A percentile compares a stretch with the other conserved stretches of the same genome.
Conservation (phyloP, 2,888 invertebrate species). For the Neoaliturus tenellus region DNA sequence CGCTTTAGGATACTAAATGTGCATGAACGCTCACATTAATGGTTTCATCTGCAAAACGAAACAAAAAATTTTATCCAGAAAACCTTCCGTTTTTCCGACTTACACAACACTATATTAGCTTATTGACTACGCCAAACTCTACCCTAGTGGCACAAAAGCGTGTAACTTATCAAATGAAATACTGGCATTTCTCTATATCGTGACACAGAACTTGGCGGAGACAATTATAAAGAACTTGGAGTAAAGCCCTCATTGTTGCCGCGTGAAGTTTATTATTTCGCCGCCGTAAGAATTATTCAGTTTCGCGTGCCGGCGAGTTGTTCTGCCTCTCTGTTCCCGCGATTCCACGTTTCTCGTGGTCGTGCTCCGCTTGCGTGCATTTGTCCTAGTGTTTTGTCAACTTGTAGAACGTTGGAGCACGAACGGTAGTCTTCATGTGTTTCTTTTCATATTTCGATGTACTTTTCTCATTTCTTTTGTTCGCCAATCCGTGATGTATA, state of each 20-base stretch:
- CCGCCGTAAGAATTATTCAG: conserved; percentile 20
- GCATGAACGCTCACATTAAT: too few relatives aligned
- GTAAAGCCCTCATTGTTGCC: background rate
- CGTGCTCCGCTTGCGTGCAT: background rate
- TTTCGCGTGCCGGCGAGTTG: conserved; percentile 9
- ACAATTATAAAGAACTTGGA: background rate
- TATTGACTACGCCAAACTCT: background rate
- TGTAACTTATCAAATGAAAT: conserved; percentile 11
- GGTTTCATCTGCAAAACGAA: too few relatives aligned
- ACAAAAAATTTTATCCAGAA: too few relatives aligned
- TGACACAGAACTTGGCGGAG: background rate
- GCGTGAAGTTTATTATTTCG: conserved; percentile 17
- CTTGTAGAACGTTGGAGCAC: background rate
- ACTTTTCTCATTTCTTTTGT: too few relatives aligned
- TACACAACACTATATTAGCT: background rate
- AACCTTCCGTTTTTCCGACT: too few relatives aligned
- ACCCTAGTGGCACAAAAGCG: background rate
- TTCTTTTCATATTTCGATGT: background rate
- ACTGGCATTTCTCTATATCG: conserved; percentile 11
- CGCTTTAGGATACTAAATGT: too few relatives aligned
- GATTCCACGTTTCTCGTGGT: background rate
- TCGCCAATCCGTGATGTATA: too few relatives aligned
- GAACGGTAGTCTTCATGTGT: background rate
- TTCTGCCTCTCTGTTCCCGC: too few relatives aligned
- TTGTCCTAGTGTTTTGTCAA: conserved; percentile 7